Conservation (phyloP, 2,888 invertebrate species). For the Cheiracanthium punctorium region DNA sequence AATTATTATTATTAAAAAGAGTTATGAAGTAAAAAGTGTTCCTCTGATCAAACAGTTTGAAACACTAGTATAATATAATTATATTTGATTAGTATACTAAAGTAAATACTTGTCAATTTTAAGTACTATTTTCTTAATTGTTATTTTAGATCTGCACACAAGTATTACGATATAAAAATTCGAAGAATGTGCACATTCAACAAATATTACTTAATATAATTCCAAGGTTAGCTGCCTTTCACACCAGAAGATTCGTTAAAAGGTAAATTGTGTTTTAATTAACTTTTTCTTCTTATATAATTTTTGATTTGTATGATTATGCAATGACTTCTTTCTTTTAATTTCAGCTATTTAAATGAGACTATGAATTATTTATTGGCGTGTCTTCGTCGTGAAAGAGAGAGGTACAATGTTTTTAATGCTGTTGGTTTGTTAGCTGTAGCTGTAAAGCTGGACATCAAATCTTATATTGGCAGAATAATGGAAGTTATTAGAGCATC, state of each 20-base stretch:
- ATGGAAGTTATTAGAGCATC: conserved; percentile 88
- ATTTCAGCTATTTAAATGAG: conserved; percentile 81
- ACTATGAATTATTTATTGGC: conserved; percentile 87
- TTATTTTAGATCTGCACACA: conserved; percentile 78
- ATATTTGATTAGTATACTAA: too few species aligned
- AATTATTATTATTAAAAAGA: too few species aligned
- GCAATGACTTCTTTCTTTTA: not conserved
- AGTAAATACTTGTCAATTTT: too few species aligned
- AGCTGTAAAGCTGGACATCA: conserved; percentile 88
- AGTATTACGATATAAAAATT: conserved; percentile 85
- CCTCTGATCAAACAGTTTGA: too few species aligned
- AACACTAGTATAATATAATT: too few species aligned
- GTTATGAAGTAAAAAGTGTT: too few species aligned
- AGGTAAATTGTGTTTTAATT: conserved; percentile 37
- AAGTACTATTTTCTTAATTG: not conserved
- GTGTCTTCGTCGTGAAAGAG: conserved; percentile 88
- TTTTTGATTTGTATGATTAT: not conserved
- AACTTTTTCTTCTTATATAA: not conserved
- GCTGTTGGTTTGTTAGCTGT: conserved; percentile 93
- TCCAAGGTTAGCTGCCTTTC: conserved; percentile 95
- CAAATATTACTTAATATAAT: conserved; percentile 89
- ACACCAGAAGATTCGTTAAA: conserved; percentile 85
- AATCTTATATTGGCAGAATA: conserved; percentile 86
- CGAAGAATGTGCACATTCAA: conserved; percentile 88
- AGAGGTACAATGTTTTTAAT: conserved; percentile 90